phyloP scores from a whole-genome alignment of 1,140 invertebrate species.

The Andrena cerasifolii region DNA sequence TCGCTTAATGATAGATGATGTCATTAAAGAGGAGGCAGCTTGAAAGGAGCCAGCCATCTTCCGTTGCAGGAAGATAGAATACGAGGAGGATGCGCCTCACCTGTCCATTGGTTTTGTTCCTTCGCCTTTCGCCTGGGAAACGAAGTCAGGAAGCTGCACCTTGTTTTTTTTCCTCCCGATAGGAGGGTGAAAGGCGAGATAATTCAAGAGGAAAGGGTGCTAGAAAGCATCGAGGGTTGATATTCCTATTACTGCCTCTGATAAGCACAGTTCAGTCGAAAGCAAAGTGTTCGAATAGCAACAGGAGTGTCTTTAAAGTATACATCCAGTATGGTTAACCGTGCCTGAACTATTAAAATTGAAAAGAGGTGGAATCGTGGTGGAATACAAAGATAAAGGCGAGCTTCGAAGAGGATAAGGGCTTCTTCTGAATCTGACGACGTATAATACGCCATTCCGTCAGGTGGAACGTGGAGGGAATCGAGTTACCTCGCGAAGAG shows the following conservation, averaged over 20 bases:
- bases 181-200: background rate
- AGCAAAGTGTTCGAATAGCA: no score
- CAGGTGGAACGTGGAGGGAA: conserved; percentile 48
- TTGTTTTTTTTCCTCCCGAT: background rate
- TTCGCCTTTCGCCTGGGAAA: background rate
- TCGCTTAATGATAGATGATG: conserved; percentile 44
- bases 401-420: conserved; percentile 11
- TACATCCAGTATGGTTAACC: no score
- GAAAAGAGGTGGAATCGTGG: no score
- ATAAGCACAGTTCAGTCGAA: no score
- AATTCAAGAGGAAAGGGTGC: background rate
- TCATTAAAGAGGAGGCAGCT: conserved; percentile 7
- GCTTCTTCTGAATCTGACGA: conserved; percentile 40
- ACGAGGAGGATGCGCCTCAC: background rate
- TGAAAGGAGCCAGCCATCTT: conserved; percentile 15
- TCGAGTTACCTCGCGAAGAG: conserved; percentile 56
- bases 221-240: no score
- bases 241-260: no score
- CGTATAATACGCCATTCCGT: conserved; percentile 51
- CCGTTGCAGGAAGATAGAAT: background rate
- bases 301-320: no score
- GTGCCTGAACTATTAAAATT: no score
- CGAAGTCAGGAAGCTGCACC: background rate
- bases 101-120: conserved; percentile 3
- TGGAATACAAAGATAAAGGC: no score